These are phyloP conservation scores for Cynopterus sphinx DNA, from an alignment of 2,797 vertebrate genomes.

Conservation along the genomic window DNA sequence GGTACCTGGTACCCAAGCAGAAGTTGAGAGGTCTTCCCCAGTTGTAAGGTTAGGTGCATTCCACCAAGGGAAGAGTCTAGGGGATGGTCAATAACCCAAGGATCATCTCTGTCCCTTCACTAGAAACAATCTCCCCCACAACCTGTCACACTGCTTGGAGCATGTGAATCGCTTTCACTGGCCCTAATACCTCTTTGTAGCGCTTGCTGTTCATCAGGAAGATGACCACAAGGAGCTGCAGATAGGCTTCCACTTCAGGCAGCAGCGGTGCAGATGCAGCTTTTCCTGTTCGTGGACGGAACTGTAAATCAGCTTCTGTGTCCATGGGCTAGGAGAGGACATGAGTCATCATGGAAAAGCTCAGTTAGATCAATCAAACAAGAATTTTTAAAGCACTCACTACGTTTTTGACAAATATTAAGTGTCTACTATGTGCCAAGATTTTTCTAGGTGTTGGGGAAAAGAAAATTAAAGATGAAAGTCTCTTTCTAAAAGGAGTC, in stretches of 20 bases:
- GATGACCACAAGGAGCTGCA: constrained; percentile 95
- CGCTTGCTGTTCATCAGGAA: constrained; percentile 95
- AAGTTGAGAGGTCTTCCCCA: not conserved
- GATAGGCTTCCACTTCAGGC: constrained; percentile 96
- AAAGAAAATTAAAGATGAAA: not conserved
- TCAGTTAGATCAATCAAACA: not conserved
- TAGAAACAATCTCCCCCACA: not conserved
- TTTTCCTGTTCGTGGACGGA: constrained; percentile 94
- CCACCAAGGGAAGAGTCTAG: not conserved
- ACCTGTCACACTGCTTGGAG: not conserved
- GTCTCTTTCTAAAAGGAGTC: not conserved
- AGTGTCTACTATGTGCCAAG: not conserved
- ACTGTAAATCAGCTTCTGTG: constrained; percentile 93
- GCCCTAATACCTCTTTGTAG: constrained; percentile 89
- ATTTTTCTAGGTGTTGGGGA: not conserved
- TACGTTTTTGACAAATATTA: not conserved
- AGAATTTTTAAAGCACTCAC: not conserved
- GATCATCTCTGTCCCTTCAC: not conserved
- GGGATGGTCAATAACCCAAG: not conserved
- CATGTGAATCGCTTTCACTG: accelerated
- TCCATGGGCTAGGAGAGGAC: constrained; percentile 92
- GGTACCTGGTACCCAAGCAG: not conserved
- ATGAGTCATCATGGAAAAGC: not conserved
- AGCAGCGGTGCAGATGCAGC: constrained; percentile 91
- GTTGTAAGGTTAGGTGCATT: not conserved